phyloP scores from a whole-genome alignment of 2,113 vertebrate species.

The Burhinus bistriatus region DNA sequence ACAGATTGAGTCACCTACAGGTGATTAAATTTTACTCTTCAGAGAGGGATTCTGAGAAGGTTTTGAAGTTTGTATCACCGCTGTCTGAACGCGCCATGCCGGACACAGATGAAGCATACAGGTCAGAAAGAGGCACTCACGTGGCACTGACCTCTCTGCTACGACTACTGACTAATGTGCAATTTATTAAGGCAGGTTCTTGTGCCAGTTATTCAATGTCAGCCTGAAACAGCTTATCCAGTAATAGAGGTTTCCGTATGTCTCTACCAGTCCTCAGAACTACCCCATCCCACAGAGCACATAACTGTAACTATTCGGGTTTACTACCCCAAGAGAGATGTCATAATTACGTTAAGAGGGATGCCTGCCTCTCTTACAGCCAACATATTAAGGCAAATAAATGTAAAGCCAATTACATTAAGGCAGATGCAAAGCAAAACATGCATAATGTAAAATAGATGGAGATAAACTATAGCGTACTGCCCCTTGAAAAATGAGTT shows the following conservation, averaged over 20 bases:
- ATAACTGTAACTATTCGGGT: not conserved
- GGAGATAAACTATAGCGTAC: not conserved
- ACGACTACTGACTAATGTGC: not conserved
- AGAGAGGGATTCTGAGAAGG: not conserved
- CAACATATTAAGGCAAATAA: not conserved
- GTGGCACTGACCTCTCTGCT: not conserved
- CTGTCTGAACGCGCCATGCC: not conserved
- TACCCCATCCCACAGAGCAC: not conserved
- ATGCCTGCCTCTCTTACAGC: not conserved
- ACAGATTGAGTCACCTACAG: not conserved
- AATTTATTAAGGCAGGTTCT: not conserved
- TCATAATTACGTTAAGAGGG: not conserved
- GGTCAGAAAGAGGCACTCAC: fast-evolving
- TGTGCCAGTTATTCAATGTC: not conserved
- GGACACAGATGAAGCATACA: fast-evolving
- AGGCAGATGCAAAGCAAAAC: not conserved
- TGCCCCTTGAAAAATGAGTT: not conserved
- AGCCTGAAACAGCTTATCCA: not conserved
- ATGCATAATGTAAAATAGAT: not conserved
- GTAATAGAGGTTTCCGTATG: not conserved
- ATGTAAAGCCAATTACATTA: not conserved
- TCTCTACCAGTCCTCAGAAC: not conserved
- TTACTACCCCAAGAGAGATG: not conserved
- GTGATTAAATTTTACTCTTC: not conserved
- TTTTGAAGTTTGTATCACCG: not conserved